A percentile compares a stretch with the other conserved stretches of the same genome.
phyloP scores from a whole-genome alignment of 2,888 invertebrate species.

The Smittia aterrima region DNA sequence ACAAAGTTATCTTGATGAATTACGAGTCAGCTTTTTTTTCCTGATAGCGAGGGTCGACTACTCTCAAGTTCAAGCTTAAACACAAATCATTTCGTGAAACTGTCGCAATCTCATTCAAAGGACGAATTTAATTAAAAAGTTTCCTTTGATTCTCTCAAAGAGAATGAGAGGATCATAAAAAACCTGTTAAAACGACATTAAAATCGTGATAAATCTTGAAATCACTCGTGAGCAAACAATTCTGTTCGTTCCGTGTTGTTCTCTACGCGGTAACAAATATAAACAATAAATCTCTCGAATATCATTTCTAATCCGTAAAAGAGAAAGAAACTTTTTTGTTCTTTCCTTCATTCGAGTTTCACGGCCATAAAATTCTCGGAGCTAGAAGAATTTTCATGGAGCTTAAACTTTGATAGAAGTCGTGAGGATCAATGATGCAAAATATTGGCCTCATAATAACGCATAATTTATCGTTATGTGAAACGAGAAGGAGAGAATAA shows the following conservation, averaged over 20 bases:
- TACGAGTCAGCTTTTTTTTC: background rate
- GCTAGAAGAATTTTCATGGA: slow-evolving; percentile 20
- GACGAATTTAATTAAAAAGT: slow-evolving; percentile 18
- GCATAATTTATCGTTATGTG: slow-evolving; percentile 32
- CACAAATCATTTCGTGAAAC: background rate
- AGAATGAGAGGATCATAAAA: background rate
- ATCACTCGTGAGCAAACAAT: slow-evolving; percentile 19
- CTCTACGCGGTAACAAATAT: slow-evolving; percentile 15
- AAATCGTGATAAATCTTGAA: background rate
- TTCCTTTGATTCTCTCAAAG: background rate
- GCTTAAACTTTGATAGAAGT: slow-evolving; percentile 28
- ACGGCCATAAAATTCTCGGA: background rate
- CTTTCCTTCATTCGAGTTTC: background rate
- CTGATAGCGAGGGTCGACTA: too few species aligned
- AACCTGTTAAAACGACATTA: slow-evolving; percentile 14
- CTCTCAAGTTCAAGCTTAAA: too few species aligned
- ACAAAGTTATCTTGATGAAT: background rate
- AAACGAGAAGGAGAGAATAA: background rate
- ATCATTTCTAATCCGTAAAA: slow-evolving; percentile 13
- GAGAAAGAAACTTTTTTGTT: background rate
- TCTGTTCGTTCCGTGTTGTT: slow-evolving; percentile 6
- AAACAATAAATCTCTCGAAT: slow-evolving; percentile 20
- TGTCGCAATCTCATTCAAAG: background rate
- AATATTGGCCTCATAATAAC: slow-evolving; percentile 31
- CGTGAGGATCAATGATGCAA: slow-evolving; percentile 29